Base-by-base conservation (phyloP, 2,888 invertebrate species). In the Lithophane ornitopus region DNA sequence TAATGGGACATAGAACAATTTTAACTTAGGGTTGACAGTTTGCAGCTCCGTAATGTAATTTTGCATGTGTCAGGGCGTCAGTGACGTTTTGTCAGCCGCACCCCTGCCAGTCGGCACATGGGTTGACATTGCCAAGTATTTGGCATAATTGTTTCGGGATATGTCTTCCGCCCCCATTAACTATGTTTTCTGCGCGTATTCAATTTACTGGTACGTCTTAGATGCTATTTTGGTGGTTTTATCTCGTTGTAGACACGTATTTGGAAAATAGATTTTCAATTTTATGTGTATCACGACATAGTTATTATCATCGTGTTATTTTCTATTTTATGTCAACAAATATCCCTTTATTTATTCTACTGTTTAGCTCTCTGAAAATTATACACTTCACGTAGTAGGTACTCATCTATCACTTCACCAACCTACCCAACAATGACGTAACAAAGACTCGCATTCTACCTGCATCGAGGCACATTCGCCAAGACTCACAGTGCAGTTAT, bases 21-120 rank as follows among this genome's bases (percentile, higher is more conserved):
- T 82, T 81, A 82, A 82, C 70, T 82, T 58, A 82, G 56, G 73
- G 78, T 76, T 86, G 85, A 85, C 85, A 85, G 75, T 81, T 81
- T 84, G 81, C 80, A 81, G 76, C 70, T 68, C 65, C 78, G 88
- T 87, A 89, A 92, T 91, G 93, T 94, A 94, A 94, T 94, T 93
- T 92, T 91, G 92, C 91, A 92, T 90, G 88, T 92, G 94, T 95
- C 94, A 94, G 90, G 92, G 87, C 86, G 88, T 91, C 92, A 90
- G 84, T 82, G 86, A 79, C 86, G 89, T 90, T 91, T 90, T 90
- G 91, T 89, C 90, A 88, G 76, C 70, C 82, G 76, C 86, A 88
- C 85, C 85, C 87, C 81, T 85, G 58, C 66, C 63, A 70, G 66
- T 84, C 52, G 49, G 44, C 78, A 78, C 78, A 74, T 74, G 80